Percentiles rank a stretch among this genome's conserved stretches.
Evolutionary conservation across 2,888 invertebrate species (phyloP).

Genomic region (Xestia sexstrigata): DNA sequence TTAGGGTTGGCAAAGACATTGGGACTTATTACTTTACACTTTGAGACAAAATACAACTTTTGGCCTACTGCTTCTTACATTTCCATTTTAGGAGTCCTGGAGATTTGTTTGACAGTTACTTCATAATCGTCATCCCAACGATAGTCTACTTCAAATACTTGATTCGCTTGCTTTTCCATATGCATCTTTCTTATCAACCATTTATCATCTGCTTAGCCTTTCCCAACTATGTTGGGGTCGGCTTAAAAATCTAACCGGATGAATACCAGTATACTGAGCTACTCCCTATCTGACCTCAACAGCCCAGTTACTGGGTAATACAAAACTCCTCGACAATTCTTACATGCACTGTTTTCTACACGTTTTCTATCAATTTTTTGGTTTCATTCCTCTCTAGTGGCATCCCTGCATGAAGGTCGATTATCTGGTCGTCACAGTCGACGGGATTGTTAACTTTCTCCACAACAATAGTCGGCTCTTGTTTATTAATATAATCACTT

Average conservation of each 20-base stretch:
- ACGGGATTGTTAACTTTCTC: conserved; percentile 76
- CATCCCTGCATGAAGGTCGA: conserved; percentile 67
- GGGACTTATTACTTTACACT: neutral
- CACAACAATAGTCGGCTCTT: conserved; percentile 66
- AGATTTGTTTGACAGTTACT: neutral
- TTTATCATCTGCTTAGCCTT: neutral
- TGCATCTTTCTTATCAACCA: neutral
- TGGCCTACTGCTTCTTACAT: neutral
- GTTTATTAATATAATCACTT: conserved; percentile 70
- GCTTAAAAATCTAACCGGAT: neutral
- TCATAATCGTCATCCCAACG: too few species aligned
- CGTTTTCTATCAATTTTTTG: neutral
- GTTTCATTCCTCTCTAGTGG: neutral
- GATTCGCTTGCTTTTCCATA: neutral
- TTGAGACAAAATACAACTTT: neutral
- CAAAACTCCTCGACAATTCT: neutral
- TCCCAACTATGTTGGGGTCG: neutral
- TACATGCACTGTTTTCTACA: too few species aligned
- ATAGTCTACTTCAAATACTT: neutral
- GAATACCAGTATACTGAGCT: neutral
- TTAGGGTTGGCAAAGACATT: conserved; percentile 54
- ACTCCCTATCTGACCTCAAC: neutral
- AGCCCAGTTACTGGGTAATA: neutral
- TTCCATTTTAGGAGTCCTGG: too few species aligned
- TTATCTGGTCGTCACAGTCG: conserved; percentile 77